Base-by-base conservation (phyloP, 2,113 vertebrate species). In the Alectura lathami region DNA sequence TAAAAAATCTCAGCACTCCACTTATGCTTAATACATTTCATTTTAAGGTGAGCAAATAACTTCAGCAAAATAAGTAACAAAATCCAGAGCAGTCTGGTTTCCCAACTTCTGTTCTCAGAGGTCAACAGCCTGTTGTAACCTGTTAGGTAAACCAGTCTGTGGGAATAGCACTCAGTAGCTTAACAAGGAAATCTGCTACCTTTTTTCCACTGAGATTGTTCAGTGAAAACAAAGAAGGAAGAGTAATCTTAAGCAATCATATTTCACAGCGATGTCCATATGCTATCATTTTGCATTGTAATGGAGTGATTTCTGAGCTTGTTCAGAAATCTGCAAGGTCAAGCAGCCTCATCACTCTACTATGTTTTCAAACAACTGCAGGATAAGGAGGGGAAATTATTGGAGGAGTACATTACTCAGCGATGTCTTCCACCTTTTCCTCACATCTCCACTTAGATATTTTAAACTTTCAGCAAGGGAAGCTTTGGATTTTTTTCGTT, bases 301-400 rank as follows among this genome's bases (percentile, higher is more conserved):
- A 91, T 87, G 45, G 91, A 92, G 85, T 77, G 30, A 70, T 93
- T 88, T 94, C 77, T 84, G n/a, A 69, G 34, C 53, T 85, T 91
- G 51, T 86, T 93, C 40, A 87, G 80, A 96, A 96, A 88, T 83
- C 74, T 69, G 48, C 79, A 91, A 82, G 85, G 76, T 88, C 84
- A 88, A 82, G 82, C 73, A 96, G 62, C 72, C 89, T 94, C 62
- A 84, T 93, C 59, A 80, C 79, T 95, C 79, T 94, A 62, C 47
- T 93, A 92, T 87, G 22, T 53, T 94, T 96, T 97, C 78, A 94
- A 88, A 91, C 23, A 87, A 68, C 60, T 62, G 34, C 45, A 77
- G 63, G 62, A 75, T 43, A 78, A 94, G 67, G 21, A 72, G 21
- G 81, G 56, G 57, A 92, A 73, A 66, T 88, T 86, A 85, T 79